Conservation (phyloP, 1,140 invertebrate species). For the Pachyrhynchus sulphureomaculatus region DNA sequence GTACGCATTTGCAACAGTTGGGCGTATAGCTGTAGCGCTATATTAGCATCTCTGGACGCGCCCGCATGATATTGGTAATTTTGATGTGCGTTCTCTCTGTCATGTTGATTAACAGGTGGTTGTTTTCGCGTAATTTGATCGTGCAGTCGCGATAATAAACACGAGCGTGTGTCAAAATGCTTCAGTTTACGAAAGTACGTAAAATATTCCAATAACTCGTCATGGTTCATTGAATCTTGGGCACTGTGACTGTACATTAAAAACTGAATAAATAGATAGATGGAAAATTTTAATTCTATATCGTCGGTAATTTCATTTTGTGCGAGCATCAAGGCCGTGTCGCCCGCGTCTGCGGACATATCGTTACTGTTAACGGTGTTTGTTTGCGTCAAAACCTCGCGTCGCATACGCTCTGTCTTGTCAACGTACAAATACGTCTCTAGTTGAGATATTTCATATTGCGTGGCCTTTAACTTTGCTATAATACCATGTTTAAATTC, state of each 20-base stretch:
- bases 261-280: not conserved
- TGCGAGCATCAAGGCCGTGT: not conserved
- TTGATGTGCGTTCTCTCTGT: not conserved
- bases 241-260: no score
- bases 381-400: not conserved
- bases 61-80: not conserved
- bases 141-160: not conserved
- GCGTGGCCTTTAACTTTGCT: not conserved
- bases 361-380: not conserved
- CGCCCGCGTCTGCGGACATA: not conserved
- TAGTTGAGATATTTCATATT: slow-evolving; percentile 1
- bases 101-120: not conserved
- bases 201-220: not conserved
- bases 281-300: not conserved
- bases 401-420: not conserved
- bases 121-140: not conserved
- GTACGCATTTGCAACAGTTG: not conserved
- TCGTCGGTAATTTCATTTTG: not conserved
- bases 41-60: not conserved
- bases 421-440: not conserved
- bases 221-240: not conserved
- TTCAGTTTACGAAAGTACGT: not conserved
- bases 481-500: not conserved
- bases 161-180: not conserved
- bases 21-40: not conserved